Evolutionary conservation across 2,797 vertebrate genomes (phyloP), one percentile per base, ranked within the genome.

Genomic region (Fistularia tabacaria): DNA sequence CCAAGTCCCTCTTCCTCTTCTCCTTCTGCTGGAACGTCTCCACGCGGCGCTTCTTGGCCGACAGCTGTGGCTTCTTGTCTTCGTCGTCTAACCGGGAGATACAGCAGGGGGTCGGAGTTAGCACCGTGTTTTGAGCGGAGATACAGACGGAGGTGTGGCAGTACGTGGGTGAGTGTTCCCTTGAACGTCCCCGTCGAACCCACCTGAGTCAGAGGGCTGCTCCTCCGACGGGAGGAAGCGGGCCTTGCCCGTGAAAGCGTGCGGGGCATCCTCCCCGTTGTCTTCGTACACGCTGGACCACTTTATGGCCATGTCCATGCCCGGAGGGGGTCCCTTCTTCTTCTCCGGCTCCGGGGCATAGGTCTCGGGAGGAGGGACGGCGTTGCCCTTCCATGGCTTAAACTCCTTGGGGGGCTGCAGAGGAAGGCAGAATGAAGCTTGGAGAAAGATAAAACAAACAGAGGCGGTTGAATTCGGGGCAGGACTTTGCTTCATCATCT

Each of bases 221-320:
- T 89, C 90, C 54, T 87, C 85, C 5, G 91, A 80, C 0, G 94
- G 94, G 1, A 95, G 76, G 65, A 93, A 92, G 12, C 13, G 82
- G 13, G 92, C 90, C 0, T 83, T 87, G 41, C 82, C 92, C 1
- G 81, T 62, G 40, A 79, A 80, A 11, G 87, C 72, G 25, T 90
- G 88, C 0, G 96, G 96, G 38, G 95, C 95, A 7, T 98, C 96
- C 0, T 94, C 94, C 1, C 96, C 96, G 4, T 98, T 98, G 88
- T 98, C 96, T 69, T 98, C 93, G 8, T 98, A 99, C 47, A 98
- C 94, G 49, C 92, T 95, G 60, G 96, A 99, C 95, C 96, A 98
- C 69, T 97, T 99, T 43, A 98, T 97, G 25, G 96, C 96, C 95
- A 98, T 96, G 76, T 99, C 96, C 74, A 93, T 88, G 12, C 94